phyloP scores from a whole-genome alignment of 2,113 vertebrate genomes.

The Ochotona curzoniae region DNA sequence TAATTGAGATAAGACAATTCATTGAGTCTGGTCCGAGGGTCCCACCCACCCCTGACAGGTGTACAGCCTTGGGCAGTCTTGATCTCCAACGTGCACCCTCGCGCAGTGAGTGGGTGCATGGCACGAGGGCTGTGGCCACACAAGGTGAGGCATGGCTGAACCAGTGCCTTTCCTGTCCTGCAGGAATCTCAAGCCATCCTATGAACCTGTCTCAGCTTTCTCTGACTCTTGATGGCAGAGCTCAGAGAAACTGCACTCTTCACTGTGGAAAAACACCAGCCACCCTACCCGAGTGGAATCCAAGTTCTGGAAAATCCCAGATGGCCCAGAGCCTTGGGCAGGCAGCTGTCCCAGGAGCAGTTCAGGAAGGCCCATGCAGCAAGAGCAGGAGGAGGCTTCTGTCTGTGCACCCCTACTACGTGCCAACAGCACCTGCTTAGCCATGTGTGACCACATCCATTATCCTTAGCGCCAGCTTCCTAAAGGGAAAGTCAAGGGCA shows the following conservation, averaged over 20 bases:
- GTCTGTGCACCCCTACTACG: neutral
- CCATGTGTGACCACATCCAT: neutral
- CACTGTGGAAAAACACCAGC: conserved; percentile 59
- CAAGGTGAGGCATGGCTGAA: neutral
- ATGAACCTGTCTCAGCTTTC: neutral
- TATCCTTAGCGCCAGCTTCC: neutral
- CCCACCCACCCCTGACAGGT: neutral
- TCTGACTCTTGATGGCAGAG: neutral
- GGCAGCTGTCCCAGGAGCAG: neutral
- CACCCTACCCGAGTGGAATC: neutral
- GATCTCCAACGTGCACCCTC: neutral
- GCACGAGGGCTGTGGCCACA: neutral
- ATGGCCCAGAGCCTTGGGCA: neutral
- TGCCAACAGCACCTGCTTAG: neutral
- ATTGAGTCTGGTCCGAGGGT: too few species aligned
- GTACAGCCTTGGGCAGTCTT: neutral
- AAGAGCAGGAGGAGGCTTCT: neutral
- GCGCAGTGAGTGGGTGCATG: too few species aligned
- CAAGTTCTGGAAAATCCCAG: conserved; percentile 61
- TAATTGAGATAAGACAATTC: too few species aligned
- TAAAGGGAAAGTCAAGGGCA: neutral
- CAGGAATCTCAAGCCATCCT: neutral
- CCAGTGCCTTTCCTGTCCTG: neutral
- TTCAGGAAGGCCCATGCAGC: neutral
- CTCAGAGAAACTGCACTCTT: neutral